Evolutionary conservation across 2,888 invertebrate species (phyloP).

Genomic region (Capitulum mitella): DNA sequence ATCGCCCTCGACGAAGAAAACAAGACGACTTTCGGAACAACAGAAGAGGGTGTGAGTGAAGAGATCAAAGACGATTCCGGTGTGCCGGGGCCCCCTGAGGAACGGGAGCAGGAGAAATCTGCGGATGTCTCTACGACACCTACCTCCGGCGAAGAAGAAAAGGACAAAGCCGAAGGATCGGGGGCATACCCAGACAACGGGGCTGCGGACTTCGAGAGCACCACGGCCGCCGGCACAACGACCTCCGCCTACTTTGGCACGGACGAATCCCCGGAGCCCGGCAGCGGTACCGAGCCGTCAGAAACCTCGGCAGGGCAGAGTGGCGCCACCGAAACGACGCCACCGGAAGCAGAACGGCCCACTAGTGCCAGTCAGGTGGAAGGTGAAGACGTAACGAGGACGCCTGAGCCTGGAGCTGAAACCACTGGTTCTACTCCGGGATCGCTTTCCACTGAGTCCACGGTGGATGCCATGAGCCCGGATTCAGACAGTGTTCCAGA

Average conservation of each 20-base stretch:
- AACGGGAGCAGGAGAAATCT: no score
- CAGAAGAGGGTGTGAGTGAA: background rate
- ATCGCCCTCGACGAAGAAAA: background rate
- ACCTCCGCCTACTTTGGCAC: no score
- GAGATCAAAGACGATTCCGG: background rate
- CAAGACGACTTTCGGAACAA: background rate
- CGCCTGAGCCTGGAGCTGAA: no score
- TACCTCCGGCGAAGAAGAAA: background rate
- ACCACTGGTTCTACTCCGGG: background rate
- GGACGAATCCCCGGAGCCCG: no score
- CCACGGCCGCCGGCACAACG: no score
- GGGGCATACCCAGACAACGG: no score
- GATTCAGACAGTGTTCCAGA: background rate
- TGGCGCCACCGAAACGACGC: background rate
- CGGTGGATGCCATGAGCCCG: background rate
- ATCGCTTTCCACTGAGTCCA: background rate
- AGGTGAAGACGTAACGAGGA: background rate
- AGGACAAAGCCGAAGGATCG: background rate
- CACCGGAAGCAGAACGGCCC: background rate
- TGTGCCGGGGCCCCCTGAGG: no score
- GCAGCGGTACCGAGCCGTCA: no score
- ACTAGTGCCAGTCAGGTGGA: background rate
- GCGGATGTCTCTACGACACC: no score
- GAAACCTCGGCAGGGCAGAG: no score
- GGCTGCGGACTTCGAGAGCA: no score